These are phyloP conservation scores for Ophion costatus DNA, from an alignment of 2,888 invertebrate genomes.

Conservation along the genomic window DNA sequence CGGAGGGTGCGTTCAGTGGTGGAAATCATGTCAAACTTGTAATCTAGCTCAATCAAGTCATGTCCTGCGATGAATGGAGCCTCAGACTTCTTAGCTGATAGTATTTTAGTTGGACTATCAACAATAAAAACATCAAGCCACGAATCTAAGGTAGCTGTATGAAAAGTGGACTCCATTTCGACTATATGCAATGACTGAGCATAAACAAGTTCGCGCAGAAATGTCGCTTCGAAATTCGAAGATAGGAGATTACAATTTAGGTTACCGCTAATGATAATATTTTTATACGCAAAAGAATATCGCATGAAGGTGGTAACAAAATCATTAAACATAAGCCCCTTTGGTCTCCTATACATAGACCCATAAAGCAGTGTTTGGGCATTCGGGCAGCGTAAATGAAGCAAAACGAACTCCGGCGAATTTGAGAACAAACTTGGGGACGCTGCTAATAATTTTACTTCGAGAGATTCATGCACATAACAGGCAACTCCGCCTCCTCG, in stretches of 20 bases:
- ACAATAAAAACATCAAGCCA: slow-evolving; percentile 12
- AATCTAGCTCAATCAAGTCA: not conserved
- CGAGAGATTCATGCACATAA: no score
- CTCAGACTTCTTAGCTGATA: not conserved
- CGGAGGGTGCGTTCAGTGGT: not conserved
- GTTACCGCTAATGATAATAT: slow-evolving; percentile 13
- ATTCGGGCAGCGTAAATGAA: no score
- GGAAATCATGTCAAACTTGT: not conserved
- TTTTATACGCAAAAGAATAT: not conserved
- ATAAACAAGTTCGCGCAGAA: not conserved
- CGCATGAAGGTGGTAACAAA: not conserved
- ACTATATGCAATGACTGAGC: not conserved
- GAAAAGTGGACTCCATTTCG: not conserved
- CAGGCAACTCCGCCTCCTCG: no score
- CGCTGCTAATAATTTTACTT: no score
- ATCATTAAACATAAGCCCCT: not conserved
- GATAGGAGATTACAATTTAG: not conserved
- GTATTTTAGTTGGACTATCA: not conserved
- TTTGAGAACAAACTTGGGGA: no score
- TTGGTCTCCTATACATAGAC: slow-evolving; percentile 12
- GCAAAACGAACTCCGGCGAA: no score
- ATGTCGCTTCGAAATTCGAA: not conserved
- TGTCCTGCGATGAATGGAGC: slow-evolving; percentile 16
- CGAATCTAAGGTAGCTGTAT: not conserved
- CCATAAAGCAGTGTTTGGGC: not conserved